Base-by-base conservation (phyloP, 2,113 vertebrate genomes). In the Irena cyanogastra region DNA sequence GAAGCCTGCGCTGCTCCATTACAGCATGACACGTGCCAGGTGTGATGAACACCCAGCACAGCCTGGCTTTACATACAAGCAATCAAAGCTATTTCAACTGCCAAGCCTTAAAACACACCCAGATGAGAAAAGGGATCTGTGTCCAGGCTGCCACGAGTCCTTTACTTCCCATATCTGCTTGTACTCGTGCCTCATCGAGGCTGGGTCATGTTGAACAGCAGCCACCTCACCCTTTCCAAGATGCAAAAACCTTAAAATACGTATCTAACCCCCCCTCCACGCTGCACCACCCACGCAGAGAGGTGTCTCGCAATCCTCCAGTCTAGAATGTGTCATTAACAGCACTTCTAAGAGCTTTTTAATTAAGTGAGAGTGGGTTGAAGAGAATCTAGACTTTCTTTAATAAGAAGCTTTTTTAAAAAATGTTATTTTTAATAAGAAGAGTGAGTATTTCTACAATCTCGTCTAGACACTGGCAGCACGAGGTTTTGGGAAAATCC, bases 301-400 rank as follows among this genome's bases (percentile, higher is more conserved):
- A 96, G 91, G 83, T 75, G 88, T 95, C 96, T 96, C 83, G 18
- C 95, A 85, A 83, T 90, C 94, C 94, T 96, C 81, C 84, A 70
- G 95, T 96, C 96, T 97, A 85, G 93, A 41, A 93, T 91, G 87
- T 96, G 96, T 97, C 96, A 97, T 95, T 96, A 97, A 91, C 94
- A 94, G 94, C n/a, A 85, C 92, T 94, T 97, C 94, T 77, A 97
- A 96, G 95, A 97, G 96, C 92, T 96, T 95, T 97, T 96, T 96
- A 97, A 97, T 97, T 97, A 96, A 96, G 94, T 88, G 90, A 5
- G 95, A 94, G 96, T 96, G 94, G 94, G 96, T 94, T 96, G 96
- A 74, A 95, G 79, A 68, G 88, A 96, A 94, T 39, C 93, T 88
- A 95, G 94, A 91, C 94, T 96, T 97, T 60, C 94, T 96, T 97